phyloP scores from a whole-genome alignment of 2,113 vertebrate genomes.

The Malurus alboscapulatus region DNA sequence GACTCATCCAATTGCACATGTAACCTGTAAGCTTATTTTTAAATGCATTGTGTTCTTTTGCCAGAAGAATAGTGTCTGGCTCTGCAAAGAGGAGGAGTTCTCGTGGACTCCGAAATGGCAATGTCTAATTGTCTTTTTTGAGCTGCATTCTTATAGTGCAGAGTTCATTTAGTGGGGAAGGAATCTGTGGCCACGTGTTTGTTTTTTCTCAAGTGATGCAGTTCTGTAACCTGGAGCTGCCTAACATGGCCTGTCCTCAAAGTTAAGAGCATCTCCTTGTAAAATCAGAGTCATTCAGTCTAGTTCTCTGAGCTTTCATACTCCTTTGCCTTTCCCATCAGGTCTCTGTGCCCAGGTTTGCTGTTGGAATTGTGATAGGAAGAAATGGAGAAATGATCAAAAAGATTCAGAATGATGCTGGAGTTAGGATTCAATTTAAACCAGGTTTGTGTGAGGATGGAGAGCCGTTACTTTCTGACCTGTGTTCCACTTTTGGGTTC shows the following conservation, averaged over 20 bases:
- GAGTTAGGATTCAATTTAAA: conserved; percentile 98
- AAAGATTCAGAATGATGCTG: conserved; percentile 97
- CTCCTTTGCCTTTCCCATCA: conserved; percentile 67
- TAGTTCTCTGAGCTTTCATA: conserved; percentile 38
- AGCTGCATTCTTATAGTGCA: conserved; percentile 39
- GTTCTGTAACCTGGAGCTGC: conserved; percentile 53
- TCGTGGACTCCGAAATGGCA: neutral
- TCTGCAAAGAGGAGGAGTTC: conserved; percentile 31
- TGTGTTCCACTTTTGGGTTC: neutral
- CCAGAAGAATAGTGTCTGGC: conserved; percentile 15
- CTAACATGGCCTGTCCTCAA: neutral
- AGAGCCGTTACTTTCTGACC: conserved; percentile 7
- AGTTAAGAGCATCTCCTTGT: conserved; percentile 23
- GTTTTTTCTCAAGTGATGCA: neutral
- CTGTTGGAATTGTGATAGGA: conserved; percentile 97
- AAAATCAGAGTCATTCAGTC: conserved; percentile 17
- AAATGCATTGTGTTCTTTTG: neutral
- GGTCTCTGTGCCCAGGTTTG: conserved; percentile 96
- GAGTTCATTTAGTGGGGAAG: conserved; percentile 30
- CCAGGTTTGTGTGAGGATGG: conserved; percentile 82
- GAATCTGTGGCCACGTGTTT: conserved; percentile 15
- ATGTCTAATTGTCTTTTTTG: neutral
- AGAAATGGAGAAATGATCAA: conserved; percentile 99
- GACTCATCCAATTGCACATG: neutral
- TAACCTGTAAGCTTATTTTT: conserved; percentile 11